These are phyloP conservation scores for Eupithecia centaureata DNA, from an alignment of 2,888 invertebrate species.

Conservation along the genomic window DNA sequence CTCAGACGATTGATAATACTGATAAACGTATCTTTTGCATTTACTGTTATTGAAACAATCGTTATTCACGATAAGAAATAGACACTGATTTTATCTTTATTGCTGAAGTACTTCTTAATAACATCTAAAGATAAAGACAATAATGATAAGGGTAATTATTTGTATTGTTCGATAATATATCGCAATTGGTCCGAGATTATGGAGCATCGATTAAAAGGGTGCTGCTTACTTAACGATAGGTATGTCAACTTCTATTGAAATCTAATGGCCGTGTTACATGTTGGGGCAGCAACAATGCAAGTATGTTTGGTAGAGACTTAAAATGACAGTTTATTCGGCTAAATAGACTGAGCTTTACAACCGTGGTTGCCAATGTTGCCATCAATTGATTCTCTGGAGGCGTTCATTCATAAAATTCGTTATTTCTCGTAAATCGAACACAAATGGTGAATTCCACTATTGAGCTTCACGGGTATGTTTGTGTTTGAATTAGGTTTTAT, in stretches of 20 bases:
- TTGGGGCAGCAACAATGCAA: slow-evolving; percentile 60
- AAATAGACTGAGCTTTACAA: slow-evolving; percentile 60
- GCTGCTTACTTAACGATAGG: slow-evolving; percentile 45
- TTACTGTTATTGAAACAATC: slow-evolving; percentile 51
- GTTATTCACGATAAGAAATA: slow-evolving; percentile 51
- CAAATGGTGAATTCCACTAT: slow-evolving; percentile 55
- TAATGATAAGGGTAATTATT: slow-evolving; percentile 76
- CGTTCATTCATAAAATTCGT: slow-evolving; percentile 74
- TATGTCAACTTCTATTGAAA: slow-evolving; percentile 54
- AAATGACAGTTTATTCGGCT: slow-evolving; percentile 69
- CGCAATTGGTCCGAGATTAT: slow-evolving; percentile 64
- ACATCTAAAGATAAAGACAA: slow-evolving; percentile 75
- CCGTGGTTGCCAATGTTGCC: slow-evolving; percentile 40
- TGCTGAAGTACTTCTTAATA: slow-evolving; percentile 71
- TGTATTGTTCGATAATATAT: slow-evolving; percentile 81
- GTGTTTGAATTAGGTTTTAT: slow-evolving; percentile 73
- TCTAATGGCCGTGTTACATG: slow-evolving; percentile 65
- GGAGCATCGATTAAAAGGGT: slow-evolving; percentile 60
- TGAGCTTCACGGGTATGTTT: slow-evolving; percentile 59
- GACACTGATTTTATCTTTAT: slow-evolving; percentile 72
- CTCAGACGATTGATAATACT: slow-evolving; percentile 27
- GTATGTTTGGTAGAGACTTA: slow-evolving; percentile 52
- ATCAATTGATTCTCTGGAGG: slow-evolving; percentile 67
- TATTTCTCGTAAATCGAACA: slow-evolving; percentile 63
- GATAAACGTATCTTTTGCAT: slow-evolving; percentile 61